Percentiles rank a stretch among this genome's conserved stretches.
These are phyloP conservation scores for Pipistrellus kuhlii DNA, from an alignment of 2,797 vertebrate genomes.

Conservation along the genomic window DNA sequence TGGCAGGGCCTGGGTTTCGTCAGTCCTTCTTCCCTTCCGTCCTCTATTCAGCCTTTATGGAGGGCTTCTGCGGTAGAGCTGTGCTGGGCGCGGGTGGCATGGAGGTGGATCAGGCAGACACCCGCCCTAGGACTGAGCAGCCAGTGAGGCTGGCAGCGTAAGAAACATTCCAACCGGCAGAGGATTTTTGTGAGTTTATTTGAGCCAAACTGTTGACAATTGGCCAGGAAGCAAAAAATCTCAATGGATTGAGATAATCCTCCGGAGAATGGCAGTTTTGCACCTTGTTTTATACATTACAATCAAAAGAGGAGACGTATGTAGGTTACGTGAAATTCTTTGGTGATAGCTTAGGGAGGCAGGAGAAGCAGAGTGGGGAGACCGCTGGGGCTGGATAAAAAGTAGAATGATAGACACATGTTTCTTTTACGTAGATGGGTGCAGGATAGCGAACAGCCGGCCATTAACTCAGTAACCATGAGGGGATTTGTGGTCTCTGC, in stretches of 20 bases:
- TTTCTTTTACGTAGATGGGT: background rate
- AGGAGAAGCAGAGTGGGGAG: background rate
- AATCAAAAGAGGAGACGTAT: background rate
- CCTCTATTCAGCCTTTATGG: background rate
- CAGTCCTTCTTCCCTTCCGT: background rate
- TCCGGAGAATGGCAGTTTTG: background rate
- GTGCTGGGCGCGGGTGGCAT: background rate
- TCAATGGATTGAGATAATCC: background rate
- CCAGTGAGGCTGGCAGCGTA: background rate
- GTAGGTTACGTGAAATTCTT: background rate
- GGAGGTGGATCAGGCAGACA: background rate
- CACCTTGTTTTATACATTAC: background rate
- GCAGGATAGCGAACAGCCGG: background rate
- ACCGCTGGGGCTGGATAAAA: background rate
- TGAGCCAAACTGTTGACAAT: background rate
- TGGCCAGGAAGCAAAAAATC: background rate
- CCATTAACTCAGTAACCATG: background rate
- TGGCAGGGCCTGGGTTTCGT: background rate
- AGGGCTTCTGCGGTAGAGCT: background rate
- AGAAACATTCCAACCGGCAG: background rate
- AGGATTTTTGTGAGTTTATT: background rate
- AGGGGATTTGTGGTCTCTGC: background rate
- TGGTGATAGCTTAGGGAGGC: background rate
- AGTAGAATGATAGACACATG: background rate
- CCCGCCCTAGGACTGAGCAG: background rate